Base-by-base conservation (phyloP, 1,140 invertebrate species). In the Chionoecetes opilio region DNA sequence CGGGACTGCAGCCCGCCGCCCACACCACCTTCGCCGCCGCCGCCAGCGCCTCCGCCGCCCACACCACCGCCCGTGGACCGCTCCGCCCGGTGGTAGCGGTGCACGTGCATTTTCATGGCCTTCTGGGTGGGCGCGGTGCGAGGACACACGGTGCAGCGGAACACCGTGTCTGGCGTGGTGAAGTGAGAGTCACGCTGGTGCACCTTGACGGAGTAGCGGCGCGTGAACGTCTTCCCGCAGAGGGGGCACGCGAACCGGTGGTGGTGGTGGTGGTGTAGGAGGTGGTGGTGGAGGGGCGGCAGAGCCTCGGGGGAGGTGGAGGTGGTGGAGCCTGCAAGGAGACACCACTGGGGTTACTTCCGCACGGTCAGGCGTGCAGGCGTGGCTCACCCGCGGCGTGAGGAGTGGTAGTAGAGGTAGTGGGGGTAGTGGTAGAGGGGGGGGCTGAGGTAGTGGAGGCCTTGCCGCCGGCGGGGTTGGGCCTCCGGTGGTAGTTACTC, bases 401-500 rank as follows among this genome's bases (percentile, higher is more conserved):
- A 75, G 75, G 32, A 41, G 91, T 53, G 82, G 94, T 85, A 85
- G 89, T 84, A 92, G 94, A 35, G 34, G 93, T 82, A 63, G 91
- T 46, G 82, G 94, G 46, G 53, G 89, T 84, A 95, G 94, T 63
- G 53, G 93, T 82, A 41, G 93, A 86, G 89, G 93, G 84, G 46
- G 82, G 46, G 85, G 92, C 93, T 85, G 92, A 41, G 37, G 92
- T 37, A 84, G 92, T 38, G 41, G 91, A 38, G 75, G 92, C 46
- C 35, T 38, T 41, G 32, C 46, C 75, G 35, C 75, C 46, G 92
- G 46, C 37, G 46, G 93, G 38, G 63, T 75, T 26, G 35, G 84
- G 84, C 37, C 88, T 95, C 90, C 94, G 93, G 82, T 96, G 95
- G 92, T 96, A 96, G 91, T 95, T 96, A 94, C 95, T 96, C 94